A percentile compares a stretch with the other conserved stretches of the same genome.
Evolutionary conservation across 2,113 vertebrate genomes (phyloP).

Genomic region (Ivindomyrus marchei): DNA sequence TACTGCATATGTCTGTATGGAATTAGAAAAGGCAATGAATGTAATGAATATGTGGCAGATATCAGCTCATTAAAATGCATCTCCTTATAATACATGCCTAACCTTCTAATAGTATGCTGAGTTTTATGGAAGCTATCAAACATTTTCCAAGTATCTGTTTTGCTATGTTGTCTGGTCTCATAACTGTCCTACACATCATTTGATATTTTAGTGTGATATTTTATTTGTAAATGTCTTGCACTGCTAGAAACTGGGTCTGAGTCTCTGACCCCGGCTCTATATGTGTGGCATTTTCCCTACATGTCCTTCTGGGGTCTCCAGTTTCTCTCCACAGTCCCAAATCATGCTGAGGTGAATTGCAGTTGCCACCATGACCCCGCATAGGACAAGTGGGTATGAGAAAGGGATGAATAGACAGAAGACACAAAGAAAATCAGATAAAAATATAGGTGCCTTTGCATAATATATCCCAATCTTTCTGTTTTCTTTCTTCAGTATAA

Average conservation of each 20-base stretch:
- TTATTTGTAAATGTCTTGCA: not conserved
- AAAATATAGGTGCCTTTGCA: not conserved
- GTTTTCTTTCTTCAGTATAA: not conserved
- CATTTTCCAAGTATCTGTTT: not conserved
- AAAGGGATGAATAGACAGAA: not conserved
- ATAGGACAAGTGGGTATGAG: not conserved
- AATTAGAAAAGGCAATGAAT: not conserved
- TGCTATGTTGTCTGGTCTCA: not conserved
- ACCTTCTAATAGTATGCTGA: not conserved
- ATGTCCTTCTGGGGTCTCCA: not conserved
- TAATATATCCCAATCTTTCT: not conserved
- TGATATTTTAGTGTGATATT: not conserved
- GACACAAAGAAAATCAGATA: not conserved
- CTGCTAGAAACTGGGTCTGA: not conserved
- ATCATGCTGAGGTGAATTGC: not conserved
- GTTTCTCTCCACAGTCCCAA: not conserved
- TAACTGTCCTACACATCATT: not conserved
- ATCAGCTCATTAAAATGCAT: not conserved
- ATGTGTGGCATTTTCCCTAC: not conserved
- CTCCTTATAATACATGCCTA: not conserved
- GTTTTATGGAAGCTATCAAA: not conserved
- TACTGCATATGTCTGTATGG: not conserved
- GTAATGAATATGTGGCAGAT: not conserved
- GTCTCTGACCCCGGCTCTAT: not conserved
- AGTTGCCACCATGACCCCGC: not conserved